Percentiles rank a stretch among this genome's conserved stretches.
These are phyloP conservation scores for Sapajus apella DNA, from an alignment of 2,113 vertebrate species.

Conservation along the genomic window DNA sequence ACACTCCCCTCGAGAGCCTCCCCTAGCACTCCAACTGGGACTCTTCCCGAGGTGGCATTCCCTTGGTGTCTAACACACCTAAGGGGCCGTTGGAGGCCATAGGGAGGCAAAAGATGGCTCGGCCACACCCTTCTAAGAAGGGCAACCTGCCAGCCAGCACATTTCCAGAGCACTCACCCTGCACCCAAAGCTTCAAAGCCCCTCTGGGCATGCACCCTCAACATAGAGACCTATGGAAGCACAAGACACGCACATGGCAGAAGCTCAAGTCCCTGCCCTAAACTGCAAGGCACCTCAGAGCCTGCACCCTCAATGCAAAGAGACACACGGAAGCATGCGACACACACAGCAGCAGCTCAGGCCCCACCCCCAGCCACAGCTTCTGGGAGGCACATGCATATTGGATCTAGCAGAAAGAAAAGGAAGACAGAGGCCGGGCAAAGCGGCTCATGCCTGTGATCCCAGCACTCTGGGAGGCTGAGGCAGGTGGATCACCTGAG, in stretches of 20 bases:
- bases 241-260: not conserved
- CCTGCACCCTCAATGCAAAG: fast-evolving
- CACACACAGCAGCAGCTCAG: not conserved
- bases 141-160: fast-evolving
- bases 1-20: not conserved
- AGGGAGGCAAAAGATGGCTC: not conserved
- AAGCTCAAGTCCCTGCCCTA: not conserved
- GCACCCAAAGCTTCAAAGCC: not conserved
- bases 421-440: no score
- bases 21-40: not conserved
- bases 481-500: no score
- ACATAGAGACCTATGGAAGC: not conserved
- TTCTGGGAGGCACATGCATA: fast-evolving
- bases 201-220: no score
- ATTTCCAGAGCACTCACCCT: fast-evolving
- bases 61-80: fast-evolving
- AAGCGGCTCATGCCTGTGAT: no score
- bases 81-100: not conserved
- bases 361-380: not conserved
- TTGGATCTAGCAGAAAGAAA: not conserved
- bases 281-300: not conserved
- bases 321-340: not conserved
- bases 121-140: fast-evolving
- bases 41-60: no score
- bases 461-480: no score